Base-by-base conservation (phyloP, 1,140 invertebrate species). In the Solen grandis region DNA sequence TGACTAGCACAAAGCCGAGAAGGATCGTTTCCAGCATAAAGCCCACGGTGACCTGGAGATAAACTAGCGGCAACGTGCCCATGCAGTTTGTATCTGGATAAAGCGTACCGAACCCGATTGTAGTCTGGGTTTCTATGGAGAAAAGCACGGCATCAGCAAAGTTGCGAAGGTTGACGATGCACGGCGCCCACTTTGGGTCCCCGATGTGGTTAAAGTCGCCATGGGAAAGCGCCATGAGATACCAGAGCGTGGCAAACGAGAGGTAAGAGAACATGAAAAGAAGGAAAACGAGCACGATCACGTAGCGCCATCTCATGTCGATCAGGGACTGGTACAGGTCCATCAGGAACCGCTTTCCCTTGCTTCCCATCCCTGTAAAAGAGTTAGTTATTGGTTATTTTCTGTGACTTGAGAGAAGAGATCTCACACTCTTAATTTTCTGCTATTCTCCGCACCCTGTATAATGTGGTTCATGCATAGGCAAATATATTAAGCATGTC, bases 191-290 rank as follows among this genome's bases (percentile, higher is more conserved):
- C 1, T 83, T 65, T 69, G 94, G 93, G 0, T 94, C 92, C 0
- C 95, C 95, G 38, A 96, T 83, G 86, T 97, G 95, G 10, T 82
- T 70, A 60, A 90, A 86, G 90, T 99, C 98, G 2, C 97, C 98
- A 91, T 99, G 97, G 0, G 96, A 96, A 91, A 96, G 97, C 46
- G 77, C 82, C 52, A 86, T 73, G 29, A 86, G 65, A 68, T 84
- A 88, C n/a, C 96, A 94, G 62, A 99, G 97, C 16, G 96, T 92
- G 0, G 97, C 97, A 91, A 99, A 99, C 2, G 95, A 93, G 2
- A 98, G 92, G 97, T 98, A 99, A 0, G 96, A 97, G 0, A 97
- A 90, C 41, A 99, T 94, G 90, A 99, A 99, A 46, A 96, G 96
- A 78, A 98, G 92, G 0, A 96, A 96, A 90, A 99, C 99, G 57